Conservation (phyloP, 64 coral and sea anemone genomes). For the Orbicella faveolata region DNA sequence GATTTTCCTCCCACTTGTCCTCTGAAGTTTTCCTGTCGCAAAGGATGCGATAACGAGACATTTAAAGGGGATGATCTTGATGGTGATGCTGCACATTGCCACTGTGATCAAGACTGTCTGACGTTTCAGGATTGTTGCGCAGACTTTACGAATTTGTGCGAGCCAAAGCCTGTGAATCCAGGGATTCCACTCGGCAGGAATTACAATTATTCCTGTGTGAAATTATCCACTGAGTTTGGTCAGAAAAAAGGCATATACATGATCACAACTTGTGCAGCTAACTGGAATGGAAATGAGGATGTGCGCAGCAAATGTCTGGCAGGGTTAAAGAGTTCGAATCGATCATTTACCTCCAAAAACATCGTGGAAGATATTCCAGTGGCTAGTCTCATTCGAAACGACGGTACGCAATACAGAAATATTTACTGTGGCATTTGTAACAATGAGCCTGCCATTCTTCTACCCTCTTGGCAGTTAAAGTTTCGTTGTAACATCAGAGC, state of each 20-base stretch:
- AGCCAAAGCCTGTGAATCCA: background rate
- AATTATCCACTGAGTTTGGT: constrained; percentile 7
- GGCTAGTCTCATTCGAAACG: background rate
- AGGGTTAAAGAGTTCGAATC: constrained; percentile 9
- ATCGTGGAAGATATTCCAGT: constrained; percentile 57
- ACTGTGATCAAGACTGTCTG: constrained; percentile 41
- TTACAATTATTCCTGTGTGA: background rate
- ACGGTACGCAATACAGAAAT: constrained; percentile 56
- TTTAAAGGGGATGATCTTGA: background rate
- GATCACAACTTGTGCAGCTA: constrained; percentile 52
- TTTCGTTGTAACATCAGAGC: constrained; percentile 80
- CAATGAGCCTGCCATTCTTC: background rate
- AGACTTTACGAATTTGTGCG: constrained; percentile 17
- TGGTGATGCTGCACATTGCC: constrained; percentile 10
- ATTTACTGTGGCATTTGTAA: constrained; percentile 71
- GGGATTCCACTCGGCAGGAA: background rate
- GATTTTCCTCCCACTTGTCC: background rate
- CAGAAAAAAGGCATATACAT: constrained; percentile 54
- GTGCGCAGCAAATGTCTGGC: constrained; percentile 48
- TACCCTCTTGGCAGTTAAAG: constrained; percentile 44
- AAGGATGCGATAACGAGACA: background rate
- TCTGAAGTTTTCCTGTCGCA: constrained; percentile 9
- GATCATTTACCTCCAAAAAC: constrained; percentile 39
- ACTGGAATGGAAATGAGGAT: background rate
- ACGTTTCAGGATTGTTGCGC: constrained; percentile 54